Conservation (phyloP, 2,113 vertebrate genomes). For the Oceanodroma tethys region DNA sequence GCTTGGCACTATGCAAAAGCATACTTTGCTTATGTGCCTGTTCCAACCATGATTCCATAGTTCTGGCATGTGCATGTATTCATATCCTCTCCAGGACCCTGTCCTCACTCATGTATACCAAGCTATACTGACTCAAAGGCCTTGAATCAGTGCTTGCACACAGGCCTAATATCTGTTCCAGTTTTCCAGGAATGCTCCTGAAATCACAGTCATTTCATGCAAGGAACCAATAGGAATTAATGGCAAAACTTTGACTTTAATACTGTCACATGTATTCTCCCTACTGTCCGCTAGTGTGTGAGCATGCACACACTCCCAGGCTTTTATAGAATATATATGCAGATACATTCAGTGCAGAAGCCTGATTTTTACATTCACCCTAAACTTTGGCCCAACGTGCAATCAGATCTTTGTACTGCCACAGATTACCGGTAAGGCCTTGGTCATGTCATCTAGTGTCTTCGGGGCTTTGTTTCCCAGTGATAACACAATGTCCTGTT, state of each 20-base stretch:
- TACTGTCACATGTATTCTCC: not conserved
- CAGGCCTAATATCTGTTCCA: not conserved
- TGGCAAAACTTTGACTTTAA: not conserved
- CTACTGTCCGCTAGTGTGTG: not conserved
- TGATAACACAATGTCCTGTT: not conserved
- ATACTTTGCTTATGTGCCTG: not conserved
- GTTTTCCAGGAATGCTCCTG: not conserved
- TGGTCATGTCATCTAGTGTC: too few relatives aligned
- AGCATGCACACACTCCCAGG: not conserved
- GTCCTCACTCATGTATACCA: not conserved
- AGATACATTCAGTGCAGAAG: not conserved
- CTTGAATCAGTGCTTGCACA: not conserved
- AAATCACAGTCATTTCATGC: not conserved
- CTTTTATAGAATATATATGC: not conserved
- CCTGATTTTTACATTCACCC: not conserved
- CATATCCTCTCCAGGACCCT: not conserved
- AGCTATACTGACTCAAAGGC: not conserved
- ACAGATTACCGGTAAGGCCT: too few relatives aligned
- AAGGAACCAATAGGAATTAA: not conserved
- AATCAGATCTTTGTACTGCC: not conserved
- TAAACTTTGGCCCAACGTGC: not conserved
- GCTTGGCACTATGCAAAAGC: not conserved
- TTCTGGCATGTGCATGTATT: not conserved
- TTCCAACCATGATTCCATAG: not conserved
- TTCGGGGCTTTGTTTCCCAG: not conserved